A percentile compares a stretch with the other conserved stretches of the same genome.
phyloP scores from a whole-genome alignment of 2,113 vertebrate genomes.

The Toxostoma redivivum region DNA sequence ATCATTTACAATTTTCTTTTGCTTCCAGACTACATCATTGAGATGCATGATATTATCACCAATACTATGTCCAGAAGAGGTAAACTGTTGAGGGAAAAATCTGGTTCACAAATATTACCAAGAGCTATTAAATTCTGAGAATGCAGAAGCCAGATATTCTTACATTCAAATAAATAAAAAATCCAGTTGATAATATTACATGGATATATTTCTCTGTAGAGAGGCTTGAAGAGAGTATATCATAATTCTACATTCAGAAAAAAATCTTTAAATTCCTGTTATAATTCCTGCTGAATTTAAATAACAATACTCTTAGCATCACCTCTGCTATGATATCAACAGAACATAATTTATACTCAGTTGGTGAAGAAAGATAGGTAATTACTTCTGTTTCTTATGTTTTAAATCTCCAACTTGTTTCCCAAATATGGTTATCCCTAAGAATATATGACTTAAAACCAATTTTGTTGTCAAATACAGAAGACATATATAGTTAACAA shows the following conservation, averaged over 20 bases:
- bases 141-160: not conserved
- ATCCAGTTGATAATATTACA: not conserved
- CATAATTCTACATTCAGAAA: not conserved
- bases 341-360: not conserved
- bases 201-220: not conserved
- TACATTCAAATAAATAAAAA: not conserved
- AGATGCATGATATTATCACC: not conserved
- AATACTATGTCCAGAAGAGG: slow-evolving; percentile 2
- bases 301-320: not conserved
- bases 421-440: not conserved
- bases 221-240: not conserved
- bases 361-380: not conserved
- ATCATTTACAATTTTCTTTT: slow-evolving; percentile 33
- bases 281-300: not conserved
- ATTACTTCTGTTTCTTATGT: not conserved
- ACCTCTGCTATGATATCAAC: not conserved
- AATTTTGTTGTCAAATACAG: not conserved
- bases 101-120: not conserved
- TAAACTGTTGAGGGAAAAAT: not conserved
- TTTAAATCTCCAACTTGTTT: not conserved
- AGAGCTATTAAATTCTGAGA: not conserved
- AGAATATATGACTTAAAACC: not conserved
- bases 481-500: not conserved
- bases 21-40: not conserved
- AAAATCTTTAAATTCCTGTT: not conserved